phyloP scores from a whole-genome alignment of 2,888 invertebrate genomes.

The Sminthurides aquaticus region DNA sequence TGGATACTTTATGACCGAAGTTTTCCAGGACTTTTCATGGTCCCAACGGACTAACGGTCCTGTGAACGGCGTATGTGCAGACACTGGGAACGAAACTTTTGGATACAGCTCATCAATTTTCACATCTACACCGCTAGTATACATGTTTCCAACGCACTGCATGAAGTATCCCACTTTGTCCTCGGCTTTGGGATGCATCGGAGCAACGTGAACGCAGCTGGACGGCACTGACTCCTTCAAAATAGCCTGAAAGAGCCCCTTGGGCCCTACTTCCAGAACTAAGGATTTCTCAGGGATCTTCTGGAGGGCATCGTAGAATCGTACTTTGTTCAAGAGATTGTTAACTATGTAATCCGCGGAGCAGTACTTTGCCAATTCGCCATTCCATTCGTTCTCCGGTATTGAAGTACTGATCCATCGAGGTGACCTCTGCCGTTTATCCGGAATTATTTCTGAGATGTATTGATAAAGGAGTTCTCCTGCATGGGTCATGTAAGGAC shows the following conservation, averaged over 20 bases:
- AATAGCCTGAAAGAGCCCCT: slow-evolving; percentile 53
- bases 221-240: slow-evolving; percentile 51
- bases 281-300: slow-evolving; percentile 53
- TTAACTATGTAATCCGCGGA: slow-evolving; percentile 85
- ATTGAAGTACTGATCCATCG: slow-evolving; percentile 83
- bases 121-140: slow-evolving; percentile 70
- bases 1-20: slow-evolving; percentile 1
- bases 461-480: not conserved
- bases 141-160: slow-evolving; percentile 66
- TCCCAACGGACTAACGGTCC: slow-evolving; percentile 84
- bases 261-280: slow-evolving; percentile 54
- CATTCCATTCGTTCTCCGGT: slow-evolving; percentile 63
- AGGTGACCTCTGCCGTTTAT: slow-evolving; percentile 52
- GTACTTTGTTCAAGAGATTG: slow-evolving; percentile 65
- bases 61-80: slow-evolving; percentile 82
- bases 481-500: slow-evolving; percentile 1
- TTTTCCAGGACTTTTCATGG: slow-evolving; percentile 72
- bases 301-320: slow-evolving; percentile 56
- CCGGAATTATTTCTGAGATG: not conserved
- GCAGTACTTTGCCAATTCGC: slow-evolving; percentile 56
- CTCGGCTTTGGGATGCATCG: slow-evolving; percentile 3
- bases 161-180: slow-evolving; percentile 46
- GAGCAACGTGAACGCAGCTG: not conserved
- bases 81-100: slow-evolving; percentile 70
- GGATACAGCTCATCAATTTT: slow-evolving; percentile 65